Conservation (phyloP, 2,113 vertebrate species). For the Amphiprion ocellaris region DNA sequence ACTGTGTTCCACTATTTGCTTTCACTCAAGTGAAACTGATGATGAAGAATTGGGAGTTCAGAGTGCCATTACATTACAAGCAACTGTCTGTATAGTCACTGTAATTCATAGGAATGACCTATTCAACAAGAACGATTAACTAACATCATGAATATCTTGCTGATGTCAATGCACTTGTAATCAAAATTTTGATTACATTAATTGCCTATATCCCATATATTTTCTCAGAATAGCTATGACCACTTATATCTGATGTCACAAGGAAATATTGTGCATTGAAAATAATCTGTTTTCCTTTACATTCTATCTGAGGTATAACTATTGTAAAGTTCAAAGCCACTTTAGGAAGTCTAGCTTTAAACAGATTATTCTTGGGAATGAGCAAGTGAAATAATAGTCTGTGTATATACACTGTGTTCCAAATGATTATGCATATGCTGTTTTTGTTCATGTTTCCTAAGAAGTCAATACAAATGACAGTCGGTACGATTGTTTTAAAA, state of each 20-base stretch:
- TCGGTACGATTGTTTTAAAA: too few species aligned
- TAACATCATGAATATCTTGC: not conserved
- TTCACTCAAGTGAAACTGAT: too few species aligned
- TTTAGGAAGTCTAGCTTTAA: constrained; percentile 1
- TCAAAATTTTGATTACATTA: not conserved
- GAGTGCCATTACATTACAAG: too few species aligned
- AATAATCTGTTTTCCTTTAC: not conserved
- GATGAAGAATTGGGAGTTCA: too few species aligned
- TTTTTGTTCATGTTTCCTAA: too few species aligned
- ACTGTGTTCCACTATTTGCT: too few species aligned
- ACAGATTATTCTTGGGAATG: not conserved
- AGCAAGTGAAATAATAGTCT: not conserved
- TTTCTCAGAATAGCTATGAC: not conserved
- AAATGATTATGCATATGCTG: too few species aligned
- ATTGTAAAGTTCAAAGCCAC: not conserved
- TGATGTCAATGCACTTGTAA: constrained; percentile 10
- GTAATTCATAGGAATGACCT: too few species aligned
- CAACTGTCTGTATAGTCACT: too few species aligned
- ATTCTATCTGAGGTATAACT: not conserved
- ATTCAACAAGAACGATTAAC: too few species aligned
- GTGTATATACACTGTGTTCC: too few species aligned
- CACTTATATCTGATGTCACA: not conserved
- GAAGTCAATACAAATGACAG: too few species aligned
- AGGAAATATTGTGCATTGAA: not conserved
- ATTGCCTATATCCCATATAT: not conserved